phyloP scores from a whole-genome alignment of 2,888 invertebrate species.

The Labia minor region DNA sequence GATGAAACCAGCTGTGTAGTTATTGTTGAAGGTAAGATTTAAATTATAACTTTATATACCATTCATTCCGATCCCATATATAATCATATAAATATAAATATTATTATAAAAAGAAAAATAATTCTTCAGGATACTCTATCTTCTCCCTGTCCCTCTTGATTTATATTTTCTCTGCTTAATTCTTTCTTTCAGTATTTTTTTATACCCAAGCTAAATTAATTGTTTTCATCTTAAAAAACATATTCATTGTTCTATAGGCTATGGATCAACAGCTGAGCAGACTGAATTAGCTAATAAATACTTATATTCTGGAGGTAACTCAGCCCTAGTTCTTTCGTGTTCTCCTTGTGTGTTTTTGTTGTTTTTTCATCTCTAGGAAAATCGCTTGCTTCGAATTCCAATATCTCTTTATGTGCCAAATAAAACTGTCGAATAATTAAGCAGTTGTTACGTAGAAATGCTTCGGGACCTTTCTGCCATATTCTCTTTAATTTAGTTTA shows the following conservation, averaged over 20 bases:
- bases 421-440: background rate
- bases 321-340: background rate
- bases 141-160: background rate
- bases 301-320: conserved; percentile 68
- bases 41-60: background rate
- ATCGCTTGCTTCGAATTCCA: conserved; percentile 22
- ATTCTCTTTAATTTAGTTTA: too few relatives aligned
- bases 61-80: too few relatives aligned
- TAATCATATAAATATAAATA: too few relatives aligned
- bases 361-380: too few relatives aligned
- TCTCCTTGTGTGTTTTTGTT: too few relatives aligned
- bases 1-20: conserved; percentile 60
- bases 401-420: too few relatives aligned
- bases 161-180: conserved; percentile 16
- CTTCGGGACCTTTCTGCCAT: too few relatives aligned
- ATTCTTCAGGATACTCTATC: conserved; percentile 1
- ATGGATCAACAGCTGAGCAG: conserved; percentile 69
- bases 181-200: conserved; percentile 20
- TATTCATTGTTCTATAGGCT: conserved; percentile 43
- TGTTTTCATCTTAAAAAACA: background rate
- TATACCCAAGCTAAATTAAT: conserved; percentile 20
- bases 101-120: background rate
- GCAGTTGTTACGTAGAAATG: background rate
- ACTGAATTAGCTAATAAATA: conserved; percentile 75
- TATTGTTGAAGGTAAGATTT: conserved; percentile 71